Evolutionary conservation across 2,888 invertebrate genomes (phyloP), one percentile per base, ranked within the genome.

Genomic region (Eucriotettix oculatus): DNA sequence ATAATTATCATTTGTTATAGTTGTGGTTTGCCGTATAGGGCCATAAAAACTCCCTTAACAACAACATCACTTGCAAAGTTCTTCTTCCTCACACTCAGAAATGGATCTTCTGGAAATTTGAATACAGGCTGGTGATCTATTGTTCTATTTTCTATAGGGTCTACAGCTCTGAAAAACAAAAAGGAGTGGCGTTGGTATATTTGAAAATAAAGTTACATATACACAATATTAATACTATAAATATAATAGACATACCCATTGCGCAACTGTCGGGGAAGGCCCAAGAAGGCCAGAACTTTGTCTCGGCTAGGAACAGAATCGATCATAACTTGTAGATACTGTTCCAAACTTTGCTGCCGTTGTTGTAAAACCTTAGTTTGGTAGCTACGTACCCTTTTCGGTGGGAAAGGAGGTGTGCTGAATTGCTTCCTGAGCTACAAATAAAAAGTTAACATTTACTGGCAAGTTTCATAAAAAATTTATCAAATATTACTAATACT

Each of bases 361-460:
- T 79, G 78, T 67, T 81, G 80, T 55, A 80, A 71, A 16, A 80
- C 77, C 68, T 79, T 79, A 10, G 76, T 73, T 64, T 78, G 79
- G 52, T 75, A 76, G 67, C 79, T 80, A 63, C 79, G 71, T 7
- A 81, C 77, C 66, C 78, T 74, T 65, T 81, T 81, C 0, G 80
- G 80, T 16, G 80, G 81, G 70, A 81, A 81, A 53, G 78, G 74
- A 44, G 79, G 79, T 1, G 78, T 77, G 54, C 71, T 72, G 57
- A 74, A 74, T 52, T 74, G 70, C 65, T 79, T 79, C 63, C 79
- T 78, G 63, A 78, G 66, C 78, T 78, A 65, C 10, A 68, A 67
- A 56, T 62, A 40, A 52, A 57, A 52, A 41, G n/a, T 57, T 44
- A 58, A 40, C 53, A 12, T 10, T 12, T 10, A 10, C 53, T 44